Base-by-base conservation (phyloP, 2,888 invertebrate species). In the Caenorhabditis wallacei region DNA sequence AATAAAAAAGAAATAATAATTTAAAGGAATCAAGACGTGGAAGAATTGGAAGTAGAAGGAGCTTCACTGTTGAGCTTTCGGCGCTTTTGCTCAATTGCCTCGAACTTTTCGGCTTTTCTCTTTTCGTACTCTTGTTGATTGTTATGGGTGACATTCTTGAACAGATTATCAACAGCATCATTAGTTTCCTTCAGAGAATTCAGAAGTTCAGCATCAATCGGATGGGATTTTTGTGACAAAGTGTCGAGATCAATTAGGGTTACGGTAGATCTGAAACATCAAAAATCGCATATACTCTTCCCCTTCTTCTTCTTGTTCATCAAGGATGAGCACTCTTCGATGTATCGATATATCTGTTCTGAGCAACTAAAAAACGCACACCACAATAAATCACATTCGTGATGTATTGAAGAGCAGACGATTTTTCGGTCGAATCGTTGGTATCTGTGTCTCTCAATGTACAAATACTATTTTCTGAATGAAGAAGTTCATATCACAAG, bases 61-160 rank as follows among this genome's bases (percentile, higher is more conserved):
- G 13, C 13, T 8, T 64, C 53, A 20, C 46, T 54, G 40, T 76
- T 46, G 35, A 68, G 37, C 57, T 37, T 68, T 59, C 63, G 22
- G 61, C 80, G 80, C 68, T 86, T 86, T 43, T 80, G 66, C 37
- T 82, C 80, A 24, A 80, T 69, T 35, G 63, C 37, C 20, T 72
- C 80, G 43, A 86, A 82, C 66, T 84, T 86, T 16, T 84, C 84
- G n/a, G 59, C 68, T 79, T 87, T 87, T 75, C 86, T 43, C 48
- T 85, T 85, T 37, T 84, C 84, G 48, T 87, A 87, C n/a, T 85
- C 85, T n/a, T 72, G 75, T 54, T 82, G 76, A 53, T 87, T 87
- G 37, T 85, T 76, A 40, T 80, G 79, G 11, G 85, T 82, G 18
- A 85, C 84, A 66, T 87, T 87, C 46, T 87, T 87, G 78, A 69